Evolutionary conservation across 1,140 invertebrate genomes (phyloP), one percentile per base, ranked within the genome.

Genomic region (Hyphantria cunea): DNA sequence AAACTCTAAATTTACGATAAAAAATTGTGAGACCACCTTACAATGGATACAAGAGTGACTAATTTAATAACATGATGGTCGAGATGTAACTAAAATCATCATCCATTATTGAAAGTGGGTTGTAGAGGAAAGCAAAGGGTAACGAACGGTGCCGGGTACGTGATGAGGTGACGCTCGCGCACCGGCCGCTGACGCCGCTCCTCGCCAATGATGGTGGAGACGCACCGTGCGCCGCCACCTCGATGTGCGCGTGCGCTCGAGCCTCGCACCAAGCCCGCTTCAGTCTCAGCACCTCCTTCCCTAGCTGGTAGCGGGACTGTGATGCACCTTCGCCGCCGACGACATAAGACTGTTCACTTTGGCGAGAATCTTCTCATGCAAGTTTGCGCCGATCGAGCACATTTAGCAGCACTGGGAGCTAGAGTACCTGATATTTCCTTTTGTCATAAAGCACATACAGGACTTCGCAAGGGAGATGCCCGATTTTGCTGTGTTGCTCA

Each of bases 301-400:
- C 85, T 80, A 58, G 86, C 82, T 73, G 86, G 86, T 72, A 84
- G 86, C 71, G 92, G 91, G 64, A 92, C 89, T 34, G 90, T 90
- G 55, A 88, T 93, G 66, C 92, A 93, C 64, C 86, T 92, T 41
- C 92, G 94, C 49, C 91, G 94, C 15, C 91, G 94, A 39, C 91
- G 94, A 49, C 93, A 95, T 86, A 95, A 95, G 86, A 95, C 94
- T 39, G 94, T 95, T 10, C 94, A 95, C 85, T 95, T 95, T 79
- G 94, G 94, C 44, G 94, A 95, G 72, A 94, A 94, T 76, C 88
- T 95, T 5, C 83, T 94, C 31, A 92, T 94, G 78, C 93, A 94
- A 76, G 93, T 94, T 48, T 94, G 94, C 82, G 93, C 94, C 55
- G 94, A 94, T 78, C 78, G 90, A 10, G 83, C 87, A 6, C 90